Base-by-base conservation (phyloP, 37 sponge, comb jelly and placozoan species). In the Aplysina aerophoba region DNA sequence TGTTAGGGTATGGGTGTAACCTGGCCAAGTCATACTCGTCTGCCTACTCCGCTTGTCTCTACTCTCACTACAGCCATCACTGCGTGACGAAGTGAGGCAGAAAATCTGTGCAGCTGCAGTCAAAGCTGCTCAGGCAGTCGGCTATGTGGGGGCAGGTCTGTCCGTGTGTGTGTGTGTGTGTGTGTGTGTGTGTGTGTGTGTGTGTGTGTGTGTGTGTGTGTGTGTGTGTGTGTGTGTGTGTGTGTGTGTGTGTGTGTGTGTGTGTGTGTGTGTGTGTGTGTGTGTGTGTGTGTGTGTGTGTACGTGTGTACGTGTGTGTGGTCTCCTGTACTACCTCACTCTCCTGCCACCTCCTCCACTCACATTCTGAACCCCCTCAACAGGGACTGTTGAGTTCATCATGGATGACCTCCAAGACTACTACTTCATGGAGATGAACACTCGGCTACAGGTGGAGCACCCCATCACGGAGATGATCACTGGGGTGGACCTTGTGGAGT, bases 401-500 rank as follows among this genome's bases (percentile, higher is more conserved):
- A 95, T 99, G 39, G 99, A 99, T 87, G 85, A 88, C n/a, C 81
- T 79, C 38, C 91, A 85, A 44, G 95, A 93, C 73, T 99, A 95
- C 87, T 99, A 97, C 82, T 99, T 99, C 87, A 86, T 99, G 83
- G 99, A 99, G 74, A 99, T 99, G 99, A 99, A 99, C 86, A 99
- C 99, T 17, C 65, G 99, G 37, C 81, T 99, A n/a, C 99, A 99
- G 73, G 94, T 97, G 65, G 98, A 97, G 83, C 98, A 97, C 78
- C 98, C 98, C 5, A 87, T 98, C 19, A 96, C 98, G 4, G 98
- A 98, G 80, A 88, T 98, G 95, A 89, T 98, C 21, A 98, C 98
- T 53, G 91, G 93, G n/a, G 82, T 86, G 6, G 98, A 98, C 82
- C 86, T 98, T 0, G 98, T 98, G 59, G 98, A 98, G 82, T 91